Evolutionary conservation across 2,888 invertebrate genomes (phyloP), one percentile per base, ranked within the genome.

Genomic region (Podotricha telesiphe): DNA sequence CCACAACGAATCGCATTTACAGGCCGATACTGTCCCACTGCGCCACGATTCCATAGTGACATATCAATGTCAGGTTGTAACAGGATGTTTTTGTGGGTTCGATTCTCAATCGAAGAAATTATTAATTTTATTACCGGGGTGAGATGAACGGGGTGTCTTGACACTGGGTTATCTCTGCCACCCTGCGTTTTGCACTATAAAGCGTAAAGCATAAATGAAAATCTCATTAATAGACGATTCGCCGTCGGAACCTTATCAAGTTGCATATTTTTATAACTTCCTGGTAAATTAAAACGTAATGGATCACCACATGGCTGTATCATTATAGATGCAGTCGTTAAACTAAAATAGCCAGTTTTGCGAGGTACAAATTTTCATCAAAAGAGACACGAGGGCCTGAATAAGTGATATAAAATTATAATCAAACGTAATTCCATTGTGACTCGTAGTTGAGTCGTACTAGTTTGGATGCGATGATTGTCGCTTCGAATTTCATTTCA

Each of bases 241-340:
- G 15, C 50, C 62, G 62, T 48, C 48, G 48, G 62, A 11, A 50
- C 17, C 13, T 17, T 37, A 62, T 37, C 48, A 19, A 59, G 15
- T 22, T 59, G 13, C 10, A 55, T 17, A 37, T 62, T 62, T 62
- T 62, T 62, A 62, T 19, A 62, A 62, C 62, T 62, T 62, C 62
- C 62, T 62, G 19, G 19, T 37, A 62, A 62, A 62, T 62, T 62
- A 62, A 62, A 62, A 59, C 17, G 48, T 62, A 62, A 62, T 62
- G 62, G 19, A 62, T 19, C 34, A 13, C 48, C 62, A 48, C 48
- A 50, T 62, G 48, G 19, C 34, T 47, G 47, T 62, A 37, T 59
- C 59, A 59, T 37, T 62, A 62, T 62, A 62, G 19, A 62, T 62
- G 47, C 13, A 15, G 48, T 62, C 48, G 37, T 62, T 62, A 62